Conservation (phyloP, 2,888 invertebrate species). For the Drosophila helvetica region DNA sequence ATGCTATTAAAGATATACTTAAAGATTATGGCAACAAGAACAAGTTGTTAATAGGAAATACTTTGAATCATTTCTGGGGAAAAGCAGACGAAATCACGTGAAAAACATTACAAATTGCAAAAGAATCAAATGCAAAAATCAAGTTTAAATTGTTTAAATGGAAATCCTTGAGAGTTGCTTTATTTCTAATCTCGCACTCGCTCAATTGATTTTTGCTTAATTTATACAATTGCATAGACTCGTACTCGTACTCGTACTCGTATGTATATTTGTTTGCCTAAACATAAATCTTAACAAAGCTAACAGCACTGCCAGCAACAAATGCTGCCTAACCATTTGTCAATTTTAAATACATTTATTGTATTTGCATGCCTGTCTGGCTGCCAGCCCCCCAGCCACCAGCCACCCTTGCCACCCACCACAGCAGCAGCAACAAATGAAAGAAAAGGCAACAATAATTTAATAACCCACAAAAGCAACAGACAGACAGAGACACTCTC, state of each 20-base stretch:
- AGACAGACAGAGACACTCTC: conserved; percentile 30
- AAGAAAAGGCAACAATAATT: conserved; percentile 60
- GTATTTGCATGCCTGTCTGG: conserved; percentile 56
- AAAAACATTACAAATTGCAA: background rate
- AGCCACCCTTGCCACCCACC: too few relatives aligned
- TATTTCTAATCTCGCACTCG: conserved; percentile 47
- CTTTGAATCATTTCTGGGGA: background rate
- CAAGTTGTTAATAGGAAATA: background rate
- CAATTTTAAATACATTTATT: conserved; percentile 68
- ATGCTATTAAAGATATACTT: background rate
- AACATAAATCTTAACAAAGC: conserved; percentile 53
- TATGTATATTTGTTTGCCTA: conserved; percentile 27
- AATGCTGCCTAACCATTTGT: conserved; percentile 61
- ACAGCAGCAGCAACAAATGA: conserved; percentile 24
- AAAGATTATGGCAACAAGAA: background rate
- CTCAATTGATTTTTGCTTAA: conserved; percentile 44
- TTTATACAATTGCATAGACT: conserved; percentile 35
- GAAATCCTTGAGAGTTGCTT: conserved; percentile 30
- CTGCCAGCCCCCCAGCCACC: conserved; percentile 10
- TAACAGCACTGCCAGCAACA: conserved; percentile 44
- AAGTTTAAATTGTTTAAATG: conserved; percentile 8
- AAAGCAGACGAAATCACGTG: too few relatives aligned
- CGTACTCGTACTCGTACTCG: background rate
- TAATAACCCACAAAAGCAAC: conserved; percentile 60
- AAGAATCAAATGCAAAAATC: conserved; percentile 3